Base-by-base conservation (phyloP, 1,140 invertebrate species). In the Penaeus japonicus region DNA sequence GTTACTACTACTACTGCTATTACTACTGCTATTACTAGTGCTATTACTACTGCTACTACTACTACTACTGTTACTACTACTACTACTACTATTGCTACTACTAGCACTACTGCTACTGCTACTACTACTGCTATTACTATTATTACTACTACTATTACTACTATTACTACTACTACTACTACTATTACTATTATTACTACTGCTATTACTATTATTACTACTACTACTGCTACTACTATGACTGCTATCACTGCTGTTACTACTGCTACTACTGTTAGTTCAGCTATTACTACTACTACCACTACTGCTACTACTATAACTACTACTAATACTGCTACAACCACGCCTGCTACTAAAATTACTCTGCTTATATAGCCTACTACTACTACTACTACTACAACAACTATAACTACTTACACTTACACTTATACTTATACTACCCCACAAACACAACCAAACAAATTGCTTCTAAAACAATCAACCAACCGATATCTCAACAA, bases 171-270 rank as follows among this genome's bases (percentile, higher is more conserved):
- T 77, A 77, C 17, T 20, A 78, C 17, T 32, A 78, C 22, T 32
- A 78, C 22, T 78, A 78, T 39, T 59, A 82, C 20, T 24, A 82
- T 57, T 55, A 82, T 57, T 55, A 59, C 24, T 59, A 24, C 20
- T 59, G 57, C 30, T 32, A 57, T 30, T 59, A 30, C 20, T 55
- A 54, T 24, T 81, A 81, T 30, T 55, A 82, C 27, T 82, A 30
- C 20, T 30, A 59, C 22, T 54, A 59, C 10, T 82, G 18, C 22
- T 0, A 27, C 17, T 59, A 81, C 30, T 81, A 81, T 55, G 4
- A 81, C 30, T 81, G 54, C 27, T 54, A 81, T 54, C 54, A 81
- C 27, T 81, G 54, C 27, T 81, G 54, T 54, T 81, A 81, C 53
- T 54, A 54, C 27, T 55, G 39, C n/a, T 79, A 79, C n/a, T 39